Percentiles rank a stretch among this genome's conserved stretches.
These are phyloP conservation scores for Nasonia longicornis DNA, from an alignment of 1,140 invertebrate genomes.

Conservation along the genomic window DNA sequence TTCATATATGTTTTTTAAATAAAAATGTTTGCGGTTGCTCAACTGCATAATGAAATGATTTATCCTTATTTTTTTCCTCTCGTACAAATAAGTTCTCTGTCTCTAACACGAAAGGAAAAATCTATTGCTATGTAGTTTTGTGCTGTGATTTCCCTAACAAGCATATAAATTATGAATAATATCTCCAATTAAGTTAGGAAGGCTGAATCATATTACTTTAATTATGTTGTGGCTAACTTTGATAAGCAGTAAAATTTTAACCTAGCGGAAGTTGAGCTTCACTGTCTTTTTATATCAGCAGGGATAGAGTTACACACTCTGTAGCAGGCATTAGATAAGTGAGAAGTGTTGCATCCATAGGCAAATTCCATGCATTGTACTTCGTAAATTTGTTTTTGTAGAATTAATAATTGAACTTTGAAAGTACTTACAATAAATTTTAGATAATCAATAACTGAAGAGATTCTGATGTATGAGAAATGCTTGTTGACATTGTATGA, in stretches of 20 bases:
- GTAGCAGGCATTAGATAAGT: conserved; percentile 9
- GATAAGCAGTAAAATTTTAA: conserved; percentile 19
- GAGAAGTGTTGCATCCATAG: neutral
- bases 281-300: conserved; percentile 26
- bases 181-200: neutral
- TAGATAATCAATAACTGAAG: no score
- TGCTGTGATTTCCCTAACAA: neutral
- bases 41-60: no score
- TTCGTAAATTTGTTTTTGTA: no score
- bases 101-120: no score
- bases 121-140: no score
- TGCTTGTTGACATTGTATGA: no score
- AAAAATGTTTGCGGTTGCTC: neutral
- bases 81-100: no score
- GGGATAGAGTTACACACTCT: conserved; percentile 12
- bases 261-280: conserved; percentile 6
- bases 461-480: no score
- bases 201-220: neutral
- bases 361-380: neutral
- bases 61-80: no score
- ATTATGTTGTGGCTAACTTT: conserved; percentile 36
- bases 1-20: neutral
- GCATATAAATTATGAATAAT: neutral
- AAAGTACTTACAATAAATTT: no score
- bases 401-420: no score